Evolutionary conservation across 2,888 invertebrate species (phyloP), one percentile per base, ranked within the genome.

Genomic region (Drosophila cracens): DNA sequence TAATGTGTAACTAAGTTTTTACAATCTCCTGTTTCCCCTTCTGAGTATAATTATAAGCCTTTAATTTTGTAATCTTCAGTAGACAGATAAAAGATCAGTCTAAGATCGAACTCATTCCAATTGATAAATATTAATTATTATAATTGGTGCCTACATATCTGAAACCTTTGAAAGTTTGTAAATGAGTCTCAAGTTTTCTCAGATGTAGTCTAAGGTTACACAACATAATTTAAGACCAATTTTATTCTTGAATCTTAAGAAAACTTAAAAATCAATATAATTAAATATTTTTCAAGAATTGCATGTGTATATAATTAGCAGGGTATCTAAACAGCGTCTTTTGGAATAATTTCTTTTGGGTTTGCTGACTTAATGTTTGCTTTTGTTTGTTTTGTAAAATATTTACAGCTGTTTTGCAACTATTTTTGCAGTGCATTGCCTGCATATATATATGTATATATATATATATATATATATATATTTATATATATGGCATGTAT

Each of bases 401-500:
- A 66, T 67, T 77, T 77, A 73, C 65, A 79, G 70, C 81, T 64
- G 73, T 81, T 46, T 81, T 70, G 57, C 67, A 74, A 70, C 78
- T 79, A 81, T 74, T 81, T 81, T 63, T 48, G 66, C 73, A 61
- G 53, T 46, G 56, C 74, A 36, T 56, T 70, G 56, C 53, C 34
- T 33, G n/a, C 18, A 61, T 21, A 13, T 21, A 21, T 21, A 21
- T 21, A 21, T 46, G 7, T 13, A 13, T 13, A 13, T 11, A 6
- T 43, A 2, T 40, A 4, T n/a, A 27, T 16, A 18, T 57, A 16
- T 46, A 21, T 36, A 3, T 57, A 4, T 18, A 43, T 60, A 38
- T 38, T 18, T 8, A 33, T 11, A 33, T 57, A 18, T 40, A 29
- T 33, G 21, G 34, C 34, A 43, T 38, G 18, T 40, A 56, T 58